Evolutionary conservation across 2,797 vertebrate species (phyloP).

Genomic region (Neopelma chrysocephalum): DNA sequence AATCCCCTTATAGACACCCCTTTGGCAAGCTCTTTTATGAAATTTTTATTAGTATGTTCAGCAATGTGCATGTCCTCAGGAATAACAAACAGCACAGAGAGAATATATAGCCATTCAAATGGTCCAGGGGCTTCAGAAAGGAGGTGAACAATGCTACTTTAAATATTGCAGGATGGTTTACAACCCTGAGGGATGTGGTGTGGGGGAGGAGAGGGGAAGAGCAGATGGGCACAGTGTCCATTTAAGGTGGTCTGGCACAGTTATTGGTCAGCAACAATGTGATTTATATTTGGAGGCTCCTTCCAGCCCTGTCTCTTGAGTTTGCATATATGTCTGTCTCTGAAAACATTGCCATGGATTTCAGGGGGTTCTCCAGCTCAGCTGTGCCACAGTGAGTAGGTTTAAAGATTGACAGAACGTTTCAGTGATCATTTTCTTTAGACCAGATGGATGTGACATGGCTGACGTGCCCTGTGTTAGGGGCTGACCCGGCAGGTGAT

Average conservation of each 20-base stretch:
- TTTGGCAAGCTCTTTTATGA: conserved; percentile 69
- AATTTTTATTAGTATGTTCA: conserved; percentile 73
- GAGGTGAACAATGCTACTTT: conserved; percentile 67
- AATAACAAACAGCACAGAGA: conserved; percentile 66
- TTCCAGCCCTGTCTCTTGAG: neutral
- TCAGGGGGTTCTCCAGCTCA: neutral
- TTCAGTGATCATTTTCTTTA: neutral
- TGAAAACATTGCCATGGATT: neutral
- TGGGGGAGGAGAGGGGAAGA: conserved; percentile 59
- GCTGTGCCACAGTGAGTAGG: neutral
- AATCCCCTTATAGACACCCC: conserved; percentile 24
- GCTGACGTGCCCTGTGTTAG: neutral
- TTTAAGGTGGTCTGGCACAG: conserved; percentile 68
- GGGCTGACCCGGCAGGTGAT: neutral
- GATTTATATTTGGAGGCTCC: neutral
- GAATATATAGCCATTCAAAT: conserved; percentile 53
- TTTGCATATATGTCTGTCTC: neutral
- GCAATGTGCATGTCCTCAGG: conserved; percentile 64
- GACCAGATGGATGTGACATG: neutral
- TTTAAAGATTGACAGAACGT: neutral
- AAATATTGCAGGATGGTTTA: conserved; percentile 69
- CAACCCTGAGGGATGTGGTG: conserved; percentile 59
- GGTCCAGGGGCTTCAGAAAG: conserved; percentile 44
- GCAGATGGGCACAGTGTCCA: conserved; percentile 65
- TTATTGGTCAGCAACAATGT: conserved; percentile 35